phyloP scores from a whole-genome alignment of 2,888 invertebrate species.

The Pseudococcus jackbeardsleyi region DNA sequence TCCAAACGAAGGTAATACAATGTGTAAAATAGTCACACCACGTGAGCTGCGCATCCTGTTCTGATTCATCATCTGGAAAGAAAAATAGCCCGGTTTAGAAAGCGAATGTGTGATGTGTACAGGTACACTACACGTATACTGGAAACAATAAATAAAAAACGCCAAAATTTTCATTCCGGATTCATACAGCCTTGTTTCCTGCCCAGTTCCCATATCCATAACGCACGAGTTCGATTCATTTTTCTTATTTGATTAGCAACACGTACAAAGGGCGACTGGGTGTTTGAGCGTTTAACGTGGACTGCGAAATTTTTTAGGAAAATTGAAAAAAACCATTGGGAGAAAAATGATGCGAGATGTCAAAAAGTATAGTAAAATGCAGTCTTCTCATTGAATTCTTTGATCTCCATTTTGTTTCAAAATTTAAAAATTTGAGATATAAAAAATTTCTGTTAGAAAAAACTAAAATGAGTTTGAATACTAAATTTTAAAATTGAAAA shows the following conservation, averaged over 20 bases:
- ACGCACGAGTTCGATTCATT: slow-evolving; percentile 27
- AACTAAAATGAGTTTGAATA: no score
- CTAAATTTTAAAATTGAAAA: no score
- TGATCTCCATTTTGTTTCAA: no score
- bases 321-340: no score
- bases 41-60: slow-evolving; percentile 52
- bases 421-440: no score
- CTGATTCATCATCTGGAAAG: slow-evolving; percentile 56
- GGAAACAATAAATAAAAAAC: slow-evolving; percentile 42
- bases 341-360: no score
- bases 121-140: background rate
- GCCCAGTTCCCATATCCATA: background rate
- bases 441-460: no score
- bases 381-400: no score
- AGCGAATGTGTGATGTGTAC: background rate
- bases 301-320: no score
- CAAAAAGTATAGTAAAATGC: no score
- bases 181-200: background rate
- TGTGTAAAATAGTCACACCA: slow-evolving; percentile 61
- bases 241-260: slow-evolving; percentile 26
- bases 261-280: background rate
- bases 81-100: background rate
- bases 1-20: slow-evolving; percentile 61
- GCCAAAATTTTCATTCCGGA: slow-evolving; percentile 1
- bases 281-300: no score